Evolutionary conservation across 2,113 vertebrate genomes (phyloP).

Genomic region (Prionailurus viverrinus): DNA sequence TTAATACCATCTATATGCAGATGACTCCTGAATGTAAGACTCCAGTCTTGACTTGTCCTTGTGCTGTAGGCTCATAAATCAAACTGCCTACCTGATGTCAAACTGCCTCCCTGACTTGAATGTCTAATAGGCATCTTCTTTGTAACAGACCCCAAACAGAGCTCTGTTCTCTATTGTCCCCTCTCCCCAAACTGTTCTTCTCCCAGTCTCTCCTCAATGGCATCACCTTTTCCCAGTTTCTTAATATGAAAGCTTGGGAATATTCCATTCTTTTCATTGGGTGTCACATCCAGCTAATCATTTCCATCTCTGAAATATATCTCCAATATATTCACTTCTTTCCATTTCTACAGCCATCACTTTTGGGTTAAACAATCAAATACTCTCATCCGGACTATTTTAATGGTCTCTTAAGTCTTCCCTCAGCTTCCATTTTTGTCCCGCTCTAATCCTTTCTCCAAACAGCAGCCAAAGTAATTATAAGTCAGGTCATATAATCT

Average conservation of each 20-base stretch:
- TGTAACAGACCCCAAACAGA: neutral
- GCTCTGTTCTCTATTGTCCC: neutral
- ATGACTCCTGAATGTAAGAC: constrained; percentile 47
- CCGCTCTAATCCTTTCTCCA: neutral
- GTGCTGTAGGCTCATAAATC: constrained; percentile 55
- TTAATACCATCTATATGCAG: constrained; percentile 49
- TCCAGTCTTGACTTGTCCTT: constrained; percentile 41
- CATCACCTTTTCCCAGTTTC: neutral
- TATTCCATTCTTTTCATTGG: neutral
- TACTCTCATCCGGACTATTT: neutral
- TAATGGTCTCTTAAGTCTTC: neutral
- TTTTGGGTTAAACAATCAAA: neutral
- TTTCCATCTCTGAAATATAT: neutral
- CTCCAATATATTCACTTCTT: neutral
- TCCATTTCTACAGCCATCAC: neutral
- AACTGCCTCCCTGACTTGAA: constrained; percentile 16
- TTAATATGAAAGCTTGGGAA: neutral
- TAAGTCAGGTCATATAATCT: neutral
- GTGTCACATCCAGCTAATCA: neutral
- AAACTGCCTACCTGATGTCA: constrained; percentile 35
- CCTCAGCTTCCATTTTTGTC: neutral
- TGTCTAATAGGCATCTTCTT: constrained; percentile 20
- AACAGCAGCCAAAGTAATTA: neutral
- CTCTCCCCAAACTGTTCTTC: neutral
- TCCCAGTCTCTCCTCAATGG: neutral